A percentile compares a stretch with the other conserved stretches of the same genome.
phyloP scores from a whole-genome alignment of 1,140 invertebrate genomes.

The Druon quercuslanigerum region DNA sequence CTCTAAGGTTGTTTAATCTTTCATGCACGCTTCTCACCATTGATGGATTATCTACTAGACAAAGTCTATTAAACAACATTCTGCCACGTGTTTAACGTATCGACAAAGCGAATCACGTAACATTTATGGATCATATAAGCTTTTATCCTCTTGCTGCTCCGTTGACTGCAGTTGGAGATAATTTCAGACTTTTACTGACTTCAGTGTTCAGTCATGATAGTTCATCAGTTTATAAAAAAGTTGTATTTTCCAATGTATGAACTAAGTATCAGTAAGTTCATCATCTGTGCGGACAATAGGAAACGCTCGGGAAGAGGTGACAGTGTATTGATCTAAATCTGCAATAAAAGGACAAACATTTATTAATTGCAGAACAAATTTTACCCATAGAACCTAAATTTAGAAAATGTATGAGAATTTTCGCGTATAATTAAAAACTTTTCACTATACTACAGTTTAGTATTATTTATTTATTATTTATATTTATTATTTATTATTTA shows the following conservation, averaged over 20 bases:
- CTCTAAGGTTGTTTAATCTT: neutral
- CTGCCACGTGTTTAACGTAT: slow-evolving; percentile 7
- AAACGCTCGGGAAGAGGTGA: slow-evolving; percentile 88
- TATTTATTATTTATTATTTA: too few relatives aligned
- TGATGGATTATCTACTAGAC: neutral
- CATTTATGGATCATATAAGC: slow-evolving; percentile 16
- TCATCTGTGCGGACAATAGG: slow-evolving; percentile 82
- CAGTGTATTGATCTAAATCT: slow-evolving; percentile 92
- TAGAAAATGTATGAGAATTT: slow-evolving; percentile 31
- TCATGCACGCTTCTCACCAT: slow-evolving; percentile 1
- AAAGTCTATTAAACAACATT: slow-evolving; percentile 18
- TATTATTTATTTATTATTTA: too few relatives aligned
- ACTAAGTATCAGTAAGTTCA: slow-evolving; percentile 37
- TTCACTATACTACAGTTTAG: neutral
- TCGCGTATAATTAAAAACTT: slow-evolving; percentile 37
- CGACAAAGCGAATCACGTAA: slow-evolving; percentile 16
- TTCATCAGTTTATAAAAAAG: neutral
- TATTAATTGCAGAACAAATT: slow-evolving; percentile 30
- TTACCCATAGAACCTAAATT: slow-evolving; percentile 34
- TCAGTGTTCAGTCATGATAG: slow-evolving; percentile 2
- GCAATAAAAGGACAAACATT: slow-evolving; percentile 71
- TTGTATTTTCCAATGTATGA: neutral
- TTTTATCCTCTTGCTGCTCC: slow-evolving; percentile 2
- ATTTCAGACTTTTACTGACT: neutral
- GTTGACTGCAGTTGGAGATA: slow-evolving; percentile 1